Evolutionary conservation across 2,888 invertebrate species (phyloP), one percentile per base, ranked within the genome.

Genomic region (Thecocarcelia acutangulata): DNA sequence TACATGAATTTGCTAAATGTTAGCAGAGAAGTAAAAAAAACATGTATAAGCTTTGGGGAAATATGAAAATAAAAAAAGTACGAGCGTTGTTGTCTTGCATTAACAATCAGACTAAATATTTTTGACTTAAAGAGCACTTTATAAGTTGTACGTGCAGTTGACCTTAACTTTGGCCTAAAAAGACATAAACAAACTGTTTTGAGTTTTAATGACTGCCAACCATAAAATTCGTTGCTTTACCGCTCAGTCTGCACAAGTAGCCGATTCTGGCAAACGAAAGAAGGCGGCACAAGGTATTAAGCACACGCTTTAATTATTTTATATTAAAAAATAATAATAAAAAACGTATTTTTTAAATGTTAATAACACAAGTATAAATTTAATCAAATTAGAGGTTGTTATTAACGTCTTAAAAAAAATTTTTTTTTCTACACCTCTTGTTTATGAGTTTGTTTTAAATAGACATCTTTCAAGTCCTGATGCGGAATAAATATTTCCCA

Each of bases 101-200:
- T 72, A 19, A 59, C 44, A 72, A 78, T 78, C 66, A 70, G 44
- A 1, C 19, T 11, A 61, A 72, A 72, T 28, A 59, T 24, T 12
- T 72, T 58, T 42, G 33, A 52, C 28, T 33, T 33, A 33, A 33
- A 33, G 33, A 33, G 33, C 33, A 33, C 33, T 33, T 33, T 33
- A 33, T 33, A 33, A 33, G 9, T 33, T 8, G 33, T 33, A 33
- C 9, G 33, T 69, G 63, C 73, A 74, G 56, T 12, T 61, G 63
- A 74, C 79, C 79, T 74, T 79, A 68, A 79, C 54, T 79, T 79
- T 79, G 73, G 68, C 68, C 61, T 19, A 68, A 79, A 73, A 9
- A 33, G 8, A 33, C 33, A 33, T 9, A 50, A 52, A 61, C 33
- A 13, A 52, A 68, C 13, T 3, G 59, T 63, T 33, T 58, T 59